Base-by-base conservation (phyloP, 2,888 invertebrate genomes). In the Mythimna vitellina region DNA sequence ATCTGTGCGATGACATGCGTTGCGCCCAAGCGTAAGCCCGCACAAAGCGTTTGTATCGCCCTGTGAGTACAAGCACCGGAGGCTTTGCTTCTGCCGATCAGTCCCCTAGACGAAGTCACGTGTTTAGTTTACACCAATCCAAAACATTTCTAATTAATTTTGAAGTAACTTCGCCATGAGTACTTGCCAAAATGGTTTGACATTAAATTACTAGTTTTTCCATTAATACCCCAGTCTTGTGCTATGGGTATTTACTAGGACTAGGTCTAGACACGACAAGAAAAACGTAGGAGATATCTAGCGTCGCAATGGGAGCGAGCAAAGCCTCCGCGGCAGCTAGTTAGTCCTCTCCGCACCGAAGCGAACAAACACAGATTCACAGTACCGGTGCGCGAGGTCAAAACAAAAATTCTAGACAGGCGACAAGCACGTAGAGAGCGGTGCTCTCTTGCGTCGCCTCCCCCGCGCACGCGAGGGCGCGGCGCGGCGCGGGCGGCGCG, bases 361-460 rank as follows among this genome's bases (percentile, higher is more conserved):
- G 93, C 94, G 90, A 91, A 92, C 90, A 90, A 89, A 92, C 92
- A 94, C 93, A 92, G 78, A 79, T 89, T 87, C 90, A 95, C 94
- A 94, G 94, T 95, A 95, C 95, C 96, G 93, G 92, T 91, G 93
- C 92, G 92, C 89, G 89, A 85, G 89, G 89, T 81, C 94, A 96
- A 92, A 96, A 96, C 91, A 96, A 94, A 94, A 96, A 96, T 91
- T 96, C 96, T 92, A 96, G 95, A 92, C 96, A 96, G 94, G 96
- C 96, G 90, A 96, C 95, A 92, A 96, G 95, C 93, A 96, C 93
- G 93, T 92, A 94, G 90, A 96, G 94, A 87, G 96, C 95, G 83
- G 92, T 93, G 96, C 92, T 95, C 90, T 96, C 96, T 73, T 83
- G 84, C 82, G 90, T 91, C 70, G 90, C 86, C 80, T 86, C 87